Percentiles rank a stretch among this genome's conserved stretches.
Conservation (phyloP, 2,113 vertebrate species). For the Pituophis catenifer region DNA sequence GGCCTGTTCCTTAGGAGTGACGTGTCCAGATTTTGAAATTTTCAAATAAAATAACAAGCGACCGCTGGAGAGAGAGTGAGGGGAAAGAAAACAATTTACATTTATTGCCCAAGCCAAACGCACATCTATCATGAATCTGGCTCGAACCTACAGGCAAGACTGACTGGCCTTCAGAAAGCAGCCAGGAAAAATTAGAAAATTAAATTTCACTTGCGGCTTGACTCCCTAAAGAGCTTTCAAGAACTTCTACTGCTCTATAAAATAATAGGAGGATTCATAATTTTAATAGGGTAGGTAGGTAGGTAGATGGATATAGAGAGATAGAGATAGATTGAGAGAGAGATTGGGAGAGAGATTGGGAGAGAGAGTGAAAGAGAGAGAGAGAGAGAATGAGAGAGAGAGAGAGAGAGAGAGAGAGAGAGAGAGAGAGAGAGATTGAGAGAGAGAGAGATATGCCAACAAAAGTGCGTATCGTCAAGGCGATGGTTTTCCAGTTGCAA, state of each 20-base stretch:
- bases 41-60: slow-evolving; percentile 70
- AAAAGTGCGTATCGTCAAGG: no score
- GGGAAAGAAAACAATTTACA: slow-evolving; percentile 59
- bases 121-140: slow-evolving; percentile 60
- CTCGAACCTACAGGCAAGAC: slow-evolving; percentile 40
- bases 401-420: no score
- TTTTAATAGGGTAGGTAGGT: fast-evolving
- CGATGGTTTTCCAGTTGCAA: no score
- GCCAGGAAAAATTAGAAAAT: slow-evolving; percentile 43
- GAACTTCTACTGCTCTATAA: slow-evolving; percentile 52
- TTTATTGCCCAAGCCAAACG: slow-evolving; percentile 49
- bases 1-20: slow-evolving; percentile 63
- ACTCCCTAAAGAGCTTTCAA: slow-evolving; percentile 50
- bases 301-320: no score
- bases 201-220: slow-evolving; percentile 57
- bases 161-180: slow-evolving; percentile 39
- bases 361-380: no score
- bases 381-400: no score
- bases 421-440: no score
- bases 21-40: slow-evolving; percentile 67
- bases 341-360: no score
- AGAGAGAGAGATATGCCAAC: no score
- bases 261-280: slow-evolving; percentile 47
- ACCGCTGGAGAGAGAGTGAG: slow-evolving; percentile 41
- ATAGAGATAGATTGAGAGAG: no score